These are phyloP conservation scores for mouse (Mus musculus) DNA, from an alignment of 2,113 vertebrate species.

Conservation along the genomic window GRCm39 chr6:28080501-28081000, in stretches of 20 bases:
- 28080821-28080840: not conserved
- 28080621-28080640: not conserved
- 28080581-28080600: not conserved
- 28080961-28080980: constrained; percentile 1
- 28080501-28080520: not conserved
- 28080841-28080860: not conserved
- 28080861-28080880: not conserved
- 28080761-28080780: not conserved
- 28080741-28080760: not conserved
- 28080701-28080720: not conserved
- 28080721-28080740: not conserved
- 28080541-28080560: constrained; percentile 24
- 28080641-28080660: not conserved
- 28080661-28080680: not conserved
- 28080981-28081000: not conserved
- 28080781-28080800: not conserved
- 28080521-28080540: constrained; percentile 16
- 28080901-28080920: not conserved
- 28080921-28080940: constrained; percentile 20
- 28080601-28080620: not conserved
- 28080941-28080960: constrained; percentile 34
- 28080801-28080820: not conserved
- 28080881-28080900: constrained; percentile 39
- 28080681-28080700: not conserved
- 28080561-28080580: constrained; percentile 21